Percentiles rank a stretch among this genome's conserved stretches.
Conservation (phyloP, 2,797 vertebrate species). For the Sphenodon punctatus region DNA sequence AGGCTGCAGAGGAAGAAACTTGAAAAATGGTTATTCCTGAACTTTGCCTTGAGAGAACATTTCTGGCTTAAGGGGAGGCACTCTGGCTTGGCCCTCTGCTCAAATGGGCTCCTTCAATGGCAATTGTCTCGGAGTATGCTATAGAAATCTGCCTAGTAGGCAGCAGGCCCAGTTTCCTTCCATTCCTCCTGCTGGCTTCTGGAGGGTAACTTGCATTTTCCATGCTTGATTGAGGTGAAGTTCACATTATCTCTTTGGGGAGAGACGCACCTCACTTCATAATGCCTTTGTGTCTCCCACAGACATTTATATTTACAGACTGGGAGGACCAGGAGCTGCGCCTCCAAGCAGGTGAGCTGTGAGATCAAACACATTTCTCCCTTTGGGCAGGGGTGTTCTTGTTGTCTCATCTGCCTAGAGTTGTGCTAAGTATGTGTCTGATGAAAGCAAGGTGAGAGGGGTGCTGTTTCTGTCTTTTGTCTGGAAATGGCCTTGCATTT, state of each 20-base stretch:
- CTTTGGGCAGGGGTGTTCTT: not conserved
- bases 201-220: not conserved
- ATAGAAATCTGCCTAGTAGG: not conserved
- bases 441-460: not conserved
- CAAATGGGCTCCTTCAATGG: not conserved
- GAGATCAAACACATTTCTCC: not conserved
- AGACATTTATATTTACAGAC: constrained; percentile 97
- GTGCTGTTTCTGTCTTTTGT: not conserved
- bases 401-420: not conserved
- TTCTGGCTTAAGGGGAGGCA: not conserved
- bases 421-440: not conserved
- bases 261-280: not conserved
- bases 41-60: not conserved
- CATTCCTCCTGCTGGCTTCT: accelerated
- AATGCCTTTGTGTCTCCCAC: constrained; percentile 50
- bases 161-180: not conserved
- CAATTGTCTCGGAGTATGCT: not conserved
- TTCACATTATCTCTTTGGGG: not conserved
- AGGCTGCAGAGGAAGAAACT: not conserved
- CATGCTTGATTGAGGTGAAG: too few relatives aligned
- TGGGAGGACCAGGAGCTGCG: constrained; percentile 88
- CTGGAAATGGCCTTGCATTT: not conserved
- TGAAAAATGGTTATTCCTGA: not conserved
- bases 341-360: constrained; percentile 79
- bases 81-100: not conserved